phyloP scores from a whole-genome alignment of 2,797 vertebrate genomes.

The Spea hammondii region DNA sequence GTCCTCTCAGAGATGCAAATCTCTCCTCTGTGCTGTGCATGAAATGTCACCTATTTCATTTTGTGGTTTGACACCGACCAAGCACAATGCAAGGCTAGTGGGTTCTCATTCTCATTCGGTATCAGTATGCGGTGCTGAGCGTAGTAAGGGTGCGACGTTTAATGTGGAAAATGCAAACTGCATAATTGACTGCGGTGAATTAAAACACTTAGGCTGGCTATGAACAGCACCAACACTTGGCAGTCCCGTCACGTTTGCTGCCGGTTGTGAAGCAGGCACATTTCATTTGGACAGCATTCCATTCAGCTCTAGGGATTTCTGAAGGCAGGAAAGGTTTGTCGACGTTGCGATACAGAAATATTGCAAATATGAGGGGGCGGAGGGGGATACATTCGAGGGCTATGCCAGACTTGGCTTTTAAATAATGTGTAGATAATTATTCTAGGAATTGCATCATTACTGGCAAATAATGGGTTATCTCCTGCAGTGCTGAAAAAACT shows the following conservation, averaged over 20 bases:
- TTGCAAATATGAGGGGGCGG: background rate
- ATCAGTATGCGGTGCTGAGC: slow-evolving; percentile 56
- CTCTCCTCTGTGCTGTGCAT: slow-evolving; percentile 3
- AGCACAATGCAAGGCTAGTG: slow-evolving; percentile 45
- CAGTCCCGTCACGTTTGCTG: slow-evolving; percentile 60
- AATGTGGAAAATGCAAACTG: slow-evolving; percentile 69
- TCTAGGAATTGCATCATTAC: background rate
- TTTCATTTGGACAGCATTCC: slow-evolving; percentile 61
- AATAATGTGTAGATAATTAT: background rate
- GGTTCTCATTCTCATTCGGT: slow-evolving; percentile 55
- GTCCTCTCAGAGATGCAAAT: background rate
- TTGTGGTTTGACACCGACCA: slow-evolving; percentile 28
- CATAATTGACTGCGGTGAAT: slow-evolving; percentile 67
- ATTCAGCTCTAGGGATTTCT: slow-evolving; percentile 52
- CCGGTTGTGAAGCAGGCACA: slow-evolving; percentile 57
- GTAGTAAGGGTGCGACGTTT: slow-evolving; percentile 64
- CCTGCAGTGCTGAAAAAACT: background rate
- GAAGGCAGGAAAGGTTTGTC: slow-evolving; percentile 33
- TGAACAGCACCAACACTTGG: slow-evolving; percentile 63
- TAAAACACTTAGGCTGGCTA: slow-evolving; percentile 66
- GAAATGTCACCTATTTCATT: slow-evolving; percentile 40
- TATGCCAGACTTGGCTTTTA: background rate
- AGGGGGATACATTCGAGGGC: background rate
- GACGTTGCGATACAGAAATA: slow-evolving; percentile 1
- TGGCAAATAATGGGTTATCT: background rate